Evolutionary conservation across 2,797 vertebrate species (phyloP), one percentile per base, ranked within the genome.

Genomic region (Scarus forsteni): DNA sequence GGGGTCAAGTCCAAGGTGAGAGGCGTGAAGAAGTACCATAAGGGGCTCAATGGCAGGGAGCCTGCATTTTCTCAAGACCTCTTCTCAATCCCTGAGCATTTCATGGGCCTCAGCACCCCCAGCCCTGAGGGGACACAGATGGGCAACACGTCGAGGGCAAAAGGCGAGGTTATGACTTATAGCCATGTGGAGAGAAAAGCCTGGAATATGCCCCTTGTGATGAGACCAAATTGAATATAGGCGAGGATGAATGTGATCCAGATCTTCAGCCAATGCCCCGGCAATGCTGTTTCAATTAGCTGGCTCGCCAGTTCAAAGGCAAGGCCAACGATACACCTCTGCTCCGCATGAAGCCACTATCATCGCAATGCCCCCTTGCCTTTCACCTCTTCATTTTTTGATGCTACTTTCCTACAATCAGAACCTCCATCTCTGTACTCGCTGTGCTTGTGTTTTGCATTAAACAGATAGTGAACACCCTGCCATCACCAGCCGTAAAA

Each of bases 281-380:
- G 73, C 91, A 92, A 93, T 93, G 79, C 84, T 94, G 95, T 95
- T 95, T 93, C 92, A 94, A 94, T 95, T 94, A 95, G 86, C 81
- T 15, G 81, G 79, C 71, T 80, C 75, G 65, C 60, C 78, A 77
- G 90, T 94, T 95, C 93, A 95, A 95, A 95, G 93, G 88, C 90
- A 55, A 86, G 68, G 81, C 80, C 85, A 77, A 72, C 51, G 75
- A 86, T 92, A 71, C 85, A 86, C 91, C 88, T 66, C 83, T 85
- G 88, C 88, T 91, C 80, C 60, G 40, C 84, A 77, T 87, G 89
- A 92, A 90, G 87, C 75, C 64, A 60, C 89, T 79, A 89, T 94
- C 93, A 94, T 92, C 92, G 45, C 85, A 36, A 66, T 80, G 84
- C 73, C 83, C 85, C 75, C 66, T 67, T 34, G 78, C 79, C 86